Percentiles rank a stretch among this genome's conserved stretches.
Evolutionary conservation across 2,888 invertebrate genomes (phyloP).

Genomic region (Tachina grossa): DNA sequence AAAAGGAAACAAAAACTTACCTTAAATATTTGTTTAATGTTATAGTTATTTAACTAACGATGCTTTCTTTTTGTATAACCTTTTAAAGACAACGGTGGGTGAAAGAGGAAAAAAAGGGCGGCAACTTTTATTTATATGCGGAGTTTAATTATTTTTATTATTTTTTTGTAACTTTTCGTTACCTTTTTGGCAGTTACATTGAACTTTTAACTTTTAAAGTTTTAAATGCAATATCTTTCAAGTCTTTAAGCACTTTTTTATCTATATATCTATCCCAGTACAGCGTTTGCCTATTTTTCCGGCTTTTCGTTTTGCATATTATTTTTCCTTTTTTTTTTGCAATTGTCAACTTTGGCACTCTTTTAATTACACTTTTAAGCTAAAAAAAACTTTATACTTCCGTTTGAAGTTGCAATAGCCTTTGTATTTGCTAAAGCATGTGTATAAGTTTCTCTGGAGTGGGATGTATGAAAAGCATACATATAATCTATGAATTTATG

Average conservation of each 20-base stretch:
- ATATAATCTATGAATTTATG: constrained; percentile 25
- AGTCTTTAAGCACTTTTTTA: constrained; percentile 1
- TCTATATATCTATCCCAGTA: too few relatives aligned
- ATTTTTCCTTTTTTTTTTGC: constrained; percentile 4
- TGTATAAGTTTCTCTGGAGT: not conserved
- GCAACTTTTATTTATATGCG: constrained; percentile 64
- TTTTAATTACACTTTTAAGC: constrained; percentile 54
- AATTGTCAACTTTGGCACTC: constrained; percentile 56
- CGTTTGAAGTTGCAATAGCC: constrained; percentile 40
- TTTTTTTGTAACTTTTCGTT: constrained; percentile 12
- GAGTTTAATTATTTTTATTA: constrained; percentile 29
- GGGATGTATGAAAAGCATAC: constrained; percentile 1
- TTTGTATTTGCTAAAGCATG: constrained; percentile 16
- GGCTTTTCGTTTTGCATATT: constrained; percentile 17
- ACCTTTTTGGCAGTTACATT: constrained; percentile 57
- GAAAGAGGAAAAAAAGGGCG: constrained; percentile 67
- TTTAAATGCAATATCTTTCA: constrained; percentile 7
- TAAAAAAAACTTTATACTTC: constrained; percentile 43
- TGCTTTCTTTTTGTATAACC: constrained; percentile 32
- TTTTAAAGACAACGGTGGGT: constrained; percentile 39
- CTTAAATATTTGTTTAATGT: constrained; percentile 34
- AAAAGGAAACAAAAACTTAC: constrained; percentile 44
- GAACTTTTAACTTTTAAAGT: not conserved
- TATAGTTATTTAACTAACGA: constrained; percentile 23
- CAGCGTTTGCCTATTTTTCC: not conserved